Evolutionary conservation across 2,888 invertebrate genomes (phyloP).

Genomic region (Chaitophorus viminalis): DNA sequence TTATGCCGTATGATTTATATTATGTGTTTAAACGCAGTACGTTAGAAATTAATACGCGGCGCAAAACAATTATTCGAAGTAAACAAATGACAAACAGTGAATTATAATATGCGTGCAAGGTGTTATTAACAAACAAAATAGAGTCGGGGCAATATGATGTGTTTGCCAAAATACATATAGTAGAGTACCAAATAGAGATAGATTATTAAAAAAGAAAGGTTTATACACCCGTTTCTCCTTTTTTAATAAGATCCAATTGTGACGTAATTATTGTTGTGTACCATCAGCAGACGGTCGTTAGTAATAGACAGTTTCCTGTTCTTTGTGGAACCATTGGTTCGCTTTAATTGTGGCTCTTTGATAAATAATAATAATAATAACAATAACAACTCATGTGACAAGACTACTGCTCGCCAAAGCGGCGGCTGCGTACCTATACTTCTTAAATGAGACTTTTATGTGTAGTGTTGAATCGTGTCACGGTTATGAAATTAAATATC

Average conservation of each 20-base stretch:
- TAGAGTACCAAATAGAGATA: background rate
- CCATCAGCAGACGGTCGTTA: background rate
- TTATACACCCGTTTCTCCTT: background rate
- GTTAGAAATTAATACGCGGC: background rate
- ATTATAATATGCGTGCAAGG: background rate
- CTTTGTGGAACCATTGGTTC: slow-evolving; percentile 14
- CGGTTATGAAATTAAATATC: background rate
- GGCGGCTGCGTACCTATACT: background rate
- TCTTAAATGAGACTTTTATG: background rate
- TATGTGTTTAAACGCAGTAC: background rate
- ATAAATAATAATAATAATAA: background rate
- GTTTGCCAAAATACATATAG: background rate
- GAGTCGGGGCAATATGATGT: background rate
- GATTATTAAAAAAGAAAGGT: background rate
- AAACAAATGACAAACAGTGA: background rate
- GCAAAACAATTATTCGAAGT: background rate
- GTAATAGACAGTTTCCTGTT: slow-evolving; percentile 53
- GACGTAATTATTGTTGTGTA: slow-evolving; percentile 5
- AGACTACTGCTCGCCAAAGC: background rate
- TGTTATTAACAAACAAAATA: background rate
- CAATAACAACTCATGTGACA: background rate
- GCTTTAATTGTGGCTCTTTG: background rate
- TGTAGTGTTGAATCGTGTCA: background rate
- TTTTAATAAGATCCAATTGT: slow-evolving; percentile 24
- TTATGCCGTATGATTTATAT: background rate